Evolutionary conservation across 53 echinoderm and acorn worm species (phyloP).

Genomic region (Holothuria scabra): DNA sequence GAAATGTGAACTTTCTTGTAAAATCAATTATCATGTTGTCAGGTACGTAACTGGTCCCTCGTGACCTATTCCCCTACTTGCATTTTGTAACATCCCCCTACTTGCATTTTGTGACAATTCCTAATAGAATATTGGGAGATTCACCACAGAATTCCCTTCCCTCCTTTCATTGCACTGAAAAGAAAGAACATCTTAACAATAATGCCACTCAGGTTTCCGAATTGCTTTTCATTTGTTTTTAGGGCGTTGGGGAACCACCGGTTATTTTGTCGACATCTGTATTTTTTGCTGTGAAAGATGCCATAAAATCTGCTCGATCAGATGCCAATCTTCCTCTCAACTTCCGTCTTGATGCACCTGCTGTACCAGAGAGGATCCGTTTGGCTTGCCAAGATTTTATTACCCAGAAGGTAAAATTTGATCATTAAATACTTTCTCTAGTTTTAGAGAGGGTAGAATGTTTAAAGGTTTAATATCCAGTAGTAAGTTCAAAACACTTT

Average conservation of each 20-base stretch:
- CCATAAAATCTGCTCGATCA: constrained; percentile 6
- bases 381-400: constrained; percentile 36
- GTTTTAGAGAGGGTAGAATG: too few species aligned
- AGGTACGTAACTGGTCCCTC: too few species aligned
- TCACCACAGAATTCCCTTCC: too few species aligned
- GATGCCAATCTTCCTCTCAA: background rate
- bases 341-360: constrained; percentile 14
- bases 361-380: constrained; percentile 34
- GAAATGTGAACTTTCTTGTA: too few species aligned
- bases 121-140: too few species aligned
- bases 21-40: too few species aligned
- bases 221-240: background rate
- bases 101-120: too few species aligned
- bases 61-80: too few species aligned
- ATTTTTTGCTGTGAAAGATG: constrained; percentile 32
- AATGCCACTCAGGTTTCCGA: background rate
- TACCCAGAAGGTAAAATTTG: constrained; percentile 4
- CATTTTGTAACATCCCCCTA: too few species aligned
- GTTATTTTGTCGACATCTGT: constrained; percentile 18
- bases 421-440: background rate
- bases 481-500: too few species aligned
- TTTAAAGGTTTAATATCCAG: too few species aligned
- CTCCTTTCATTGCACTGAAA: too few species aligned
- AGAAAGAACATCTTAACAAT: background rate
- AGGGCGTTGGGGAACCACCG: constrained; percentile 36